Percentiles rank a stretch among this genome's conserved stretches.
Evolutionary conservation across 2,797 vertebrate species (phyloP).

Genomic region (Gadopsis bispinosus): DNA sequence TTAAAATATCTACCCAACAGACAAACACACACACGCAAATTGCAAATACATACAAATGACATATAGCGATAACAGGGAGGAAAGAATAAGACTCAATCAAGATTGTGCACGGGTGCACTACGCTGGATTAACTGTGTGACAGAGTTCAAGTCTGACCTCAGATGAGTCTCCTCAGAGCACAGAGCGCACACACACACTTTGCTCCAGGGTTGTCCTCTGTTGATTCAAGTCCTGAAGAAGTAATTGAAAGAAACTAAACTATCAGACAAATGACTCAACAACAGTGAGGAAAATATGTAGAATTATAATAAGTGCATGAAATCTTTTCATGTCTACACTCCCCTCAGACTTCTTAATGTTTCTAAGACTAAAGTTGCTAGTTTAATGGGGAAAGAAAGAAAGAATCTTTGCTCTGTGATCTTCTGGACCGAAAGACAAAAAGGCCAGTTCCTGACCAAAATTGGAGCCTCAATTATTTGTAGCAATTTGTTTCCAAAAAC

Average conservation of each 20-base stretch:
- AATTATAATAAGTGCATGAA: not conserved
- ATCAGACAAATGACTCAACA: not conserved
- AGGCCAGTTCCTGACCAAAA: not conserved
- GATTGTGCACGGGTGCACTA: slow-evolving; percentile 1
- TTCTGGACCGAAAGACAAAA: not conserved
- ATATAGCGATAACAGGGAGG: not conserved
- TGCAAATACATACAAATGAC: not conserved
- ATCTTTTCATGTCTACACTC: not conserved
- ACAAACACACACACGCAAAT: slow-evolving; percentile 6
- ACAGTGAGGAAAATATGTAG: not conserved
- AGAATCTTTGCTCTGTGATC: not conserved
- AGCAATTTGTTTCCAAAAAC: not conserved
- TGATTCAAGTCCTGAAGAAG: slow-evolving; percentile 9
- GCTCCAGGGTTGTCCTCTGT: not conserved
- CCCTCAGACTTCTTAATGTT: not conserved
- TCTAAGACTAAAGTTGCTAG: not conserved
- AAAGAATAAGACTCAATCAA: not conserved
- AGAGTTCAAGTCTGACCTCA: slow-evolving; percentile 13
- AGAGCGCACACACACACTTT: slow-evolving; percentile 1
- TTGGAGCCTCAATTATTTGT: not conserved
- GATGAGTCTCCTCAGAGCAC: slow-evolving; percentile 1
- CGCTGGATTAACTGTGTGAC: slow-evolving; percentile 7
- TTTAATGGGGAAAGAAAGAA: not conserved
- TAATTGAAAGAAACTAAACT: not conserved
- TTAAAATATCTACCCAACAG: slow-evolving; percentile 52